Evolutionary conservation across 2,888 invertebrate species (phyloP), one percentile per base, ranked within the genome.

Genomic region (Stenoptilia bipunctidactyla): DNA sequence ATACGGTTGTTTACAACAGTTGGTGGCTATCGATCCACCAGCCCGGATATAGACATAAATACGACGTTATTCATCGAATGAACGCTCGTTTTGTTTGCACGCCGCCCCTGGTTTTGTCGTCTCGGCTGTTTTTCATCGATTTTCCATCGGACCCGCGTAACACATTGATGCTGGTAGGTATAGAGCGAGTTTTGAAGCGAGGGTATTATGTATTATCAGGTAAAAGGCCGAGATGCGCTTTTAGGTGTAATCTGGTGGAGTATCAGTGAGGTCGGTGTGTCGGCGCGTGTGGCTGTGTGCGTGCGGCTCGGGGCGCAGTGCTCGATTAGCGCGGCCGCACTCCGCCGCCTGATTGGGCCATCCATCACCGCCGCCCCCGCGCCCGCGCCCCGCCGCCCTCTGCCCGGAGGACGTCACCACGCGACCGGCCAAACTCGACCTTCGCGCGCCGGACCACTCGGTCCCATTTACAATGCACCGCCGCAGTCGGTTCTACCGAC

Each of bases 271-370:
- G 51, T 46, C 51, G 51, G 45, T 40, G 39, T 39, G 50, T 45
- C 48, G 49, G 37, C 37, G 25, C 27, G 38, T 49, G 57, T 60
- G 68, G 59, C 61, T 65, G 70, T 69, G 75, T 69, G 74, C 61
- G 69, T 62, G 62, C 59, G 62, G 59, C 60, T 66, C 73, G 64
- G 67, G 70, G 70, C 76, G 67, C 73, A 71, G 63, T 68, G 75
- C 72, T 74, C 76, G 76, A 76, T 74, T 80, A 79, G 77, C 74
- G 72, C 71, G 76, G 68, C 71, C 66, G 69, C 63, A 67, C 74
- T 73, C 70, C 71, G 77, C 75, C 73, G 80, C 77, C 77, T 74
- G 79, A 80, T 80, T 82, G 75, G 84, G 82, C 86, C 85, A 86
- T 86, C 86, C 84, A 85, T 85, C 85, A 82, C 66, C 65, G 63